A percentile compares a stretch with the other conserved stretches of the same genome.
These are phyloP conservation scores for Schizopygopsis pylzovi DNA, from an alignment of 2,797 vertebrate genomes.

Conservation along the genomic window DNA sequence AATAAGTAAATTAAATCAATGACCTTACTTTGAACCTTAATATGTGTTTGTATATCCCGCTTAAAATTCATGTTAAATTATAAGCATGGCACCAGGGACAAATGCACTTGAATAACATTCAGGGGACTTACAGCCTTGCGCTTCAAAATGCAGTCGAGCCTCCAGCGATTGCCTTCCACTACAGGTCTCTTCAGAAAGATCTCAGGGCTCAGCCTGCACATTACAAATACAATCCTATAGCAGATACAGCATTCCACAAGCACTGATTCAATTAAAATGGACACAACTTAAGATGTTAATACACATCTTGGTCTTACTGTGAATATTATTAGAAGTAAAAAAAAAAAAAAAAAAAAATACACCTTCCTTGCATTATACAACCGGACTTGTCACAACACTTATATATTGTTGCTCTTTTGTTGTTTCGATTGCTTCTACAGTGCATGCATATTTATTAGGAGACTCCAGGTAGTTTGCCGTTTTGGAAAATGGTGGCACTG, in stretches of 20 bases:
- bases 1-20: not conserved
- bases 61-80: not conserved
- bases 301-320: not conserved
- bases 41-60: not conserved
- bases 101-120: not conserved
- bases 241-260: not conserved
- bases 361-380: not conserved
- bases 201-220: constrained; percentile 92
- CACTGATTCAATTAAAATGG: not conserved
- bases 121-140: constrained; percentile 89
- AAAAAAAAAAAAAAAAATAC: too few species aligned
- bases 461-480: not conserved
- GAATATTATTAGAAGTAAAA: not conserved
- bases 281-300: constrained; percentile 3
- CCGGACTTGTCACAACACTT: not conserved
- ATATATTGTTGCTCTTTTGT: not conserved
- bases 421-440: not conserved
- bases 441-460: not conserved
- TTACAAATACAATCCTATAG: constrained; percentile 8
- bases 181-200: constrained; percentile 97
- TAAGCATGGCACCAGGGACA: not conserved
- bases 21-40: not conserved
- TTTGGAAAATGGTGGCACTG: not conserved
- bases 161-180: constrained; percentile 96
- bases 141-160: constrained; percentile 92